A percentile compares a stretch with the other conserved stretches of the same genome.
phyloP scores from a whole-genome alignment of 2,113 vertebrate genomes.

The Menidia beryllina region DNA sequence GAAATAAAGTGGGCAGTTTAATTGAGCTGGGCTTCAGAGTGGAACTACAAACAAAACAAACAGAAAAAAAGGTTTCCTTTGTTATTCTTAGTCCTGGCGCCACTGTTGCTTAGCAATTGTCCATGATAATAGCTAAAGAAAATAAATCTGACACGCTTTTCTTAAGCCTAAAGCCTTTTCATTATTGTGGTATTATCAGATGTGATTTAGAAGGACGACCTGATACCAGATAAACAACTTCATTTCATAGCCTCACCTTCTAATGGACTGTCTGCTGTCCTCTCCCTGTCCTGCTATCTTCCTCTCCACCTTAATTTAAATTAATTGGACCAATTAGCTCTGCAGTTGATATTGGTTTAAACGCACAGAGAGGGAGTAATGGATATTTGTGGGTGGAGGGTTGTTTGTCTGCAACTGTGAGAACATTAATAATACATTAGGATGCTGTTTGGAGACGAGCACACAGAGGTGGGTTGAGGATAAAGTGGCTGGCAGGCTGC shows the following conservation, averaged over 20 bases:
- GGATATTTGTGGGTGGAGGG: constrained; percentile 60
- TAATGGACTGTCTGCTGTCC: constrained; percentile 24
- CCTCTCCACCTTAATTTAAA: constrained; percentile 59
- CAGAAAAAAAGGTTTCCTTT: neutral
- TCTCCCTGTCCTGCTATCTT: constrained; percentile 8
- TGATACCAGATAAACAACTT: constrained; percentile 30
- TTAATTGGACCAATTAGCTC: constrained; percentile 75
- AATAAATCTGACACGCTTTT: neutral
- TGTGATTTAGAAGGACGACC: constrained; percentile 6
- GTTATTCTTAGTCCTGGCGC: neutral
- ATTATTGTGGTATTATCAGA: constrained; percentile 10
- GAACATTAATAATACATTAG: constrained; percentile 78
- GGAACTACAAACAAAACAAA: neutral
- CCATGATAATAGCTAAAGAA: constrained; percentile 5
- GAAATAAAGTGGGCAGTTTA: constrained; percentile 2
- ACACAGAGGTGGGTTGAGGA: constrained; percentile 61
- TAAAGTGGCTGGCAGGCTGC: constrained; percentile 63
- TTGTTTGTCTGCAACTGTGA: constrained; percentile 56
- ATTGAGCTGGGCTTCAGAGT: neutral
- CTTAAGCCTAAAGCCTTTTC: constrained; percentile 8
- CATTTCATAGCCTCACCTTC: constrained; percentile 15
- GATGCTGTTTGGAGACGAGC: constrained; percentile 60
- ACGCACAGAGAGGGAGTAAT: constrained; percentile 55
- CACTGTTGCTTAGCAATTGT: constrained; percentile 64
- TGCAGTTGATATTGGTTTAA: constrained; percentile 61